Evolutionary conservation across 2,797 vertebrate species (phyloP).

Genomic region (Tapirus indicus): DNA sequence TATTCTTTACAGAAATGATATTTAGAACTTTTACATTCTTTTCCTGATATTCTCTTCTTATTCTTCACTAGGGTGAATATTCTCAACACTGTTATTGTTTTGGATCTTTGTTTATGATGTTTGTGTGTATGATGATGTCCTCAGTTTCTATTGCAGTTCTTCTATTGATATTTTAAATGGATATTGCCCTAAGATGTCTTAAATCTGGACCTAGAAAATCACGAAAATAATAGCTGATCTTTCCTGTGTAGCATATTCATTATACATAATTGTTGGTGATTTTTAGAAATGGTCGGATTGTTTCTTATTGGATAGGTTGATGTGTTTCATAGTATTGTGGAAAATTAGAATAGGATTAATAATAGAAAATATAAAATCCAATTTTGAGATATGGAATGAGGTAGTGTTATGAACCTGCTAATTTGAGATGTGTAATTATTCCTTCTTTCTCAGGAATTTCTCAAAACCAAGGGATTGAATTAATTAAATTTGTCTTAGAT

Average conservation of each 20-base stretch:
- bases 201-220: conserved; percentile 38
- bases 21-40: conserved; percentile 60
- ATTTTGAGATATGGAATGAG: background rate
- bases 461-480: conserved; percentile 34
- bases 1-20: conserved; percentile 50
- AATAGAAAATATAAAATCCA: conserved; percentile 19
- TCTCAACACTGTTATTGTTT: background rate
- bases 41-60: background rate
- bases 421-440: conserved; percentile 33
- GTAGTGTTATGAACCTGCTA: conserved; percentile 13
- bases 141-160: conserved; percentile 35
- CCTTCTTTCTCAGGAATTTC: conserved; percentile 31
- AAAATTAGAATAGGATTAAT: conserved; percentile 43
- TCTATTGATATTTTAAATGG: background rate
- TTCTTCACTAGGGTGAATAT: conserved; percentile 20
- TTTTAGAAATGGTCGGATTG: conserved; percentile 19
- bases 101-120: conserved; percentile 5
- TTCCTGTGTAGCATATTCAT: background rate
- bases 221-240: conserved; percentile 19
- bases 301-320: conserved; percentile 41
- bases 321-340: background rate
- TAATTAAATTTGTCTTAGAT: conserved; percentile 30
- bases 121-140: background rate
- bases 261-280: background rate
- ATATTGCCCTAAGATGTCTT: conserved; percentile 27